Evolutionary conservation across 64 coral and sea anemone genomes (phyloP).

Genomic region (Montipora capricornis): DNA sequence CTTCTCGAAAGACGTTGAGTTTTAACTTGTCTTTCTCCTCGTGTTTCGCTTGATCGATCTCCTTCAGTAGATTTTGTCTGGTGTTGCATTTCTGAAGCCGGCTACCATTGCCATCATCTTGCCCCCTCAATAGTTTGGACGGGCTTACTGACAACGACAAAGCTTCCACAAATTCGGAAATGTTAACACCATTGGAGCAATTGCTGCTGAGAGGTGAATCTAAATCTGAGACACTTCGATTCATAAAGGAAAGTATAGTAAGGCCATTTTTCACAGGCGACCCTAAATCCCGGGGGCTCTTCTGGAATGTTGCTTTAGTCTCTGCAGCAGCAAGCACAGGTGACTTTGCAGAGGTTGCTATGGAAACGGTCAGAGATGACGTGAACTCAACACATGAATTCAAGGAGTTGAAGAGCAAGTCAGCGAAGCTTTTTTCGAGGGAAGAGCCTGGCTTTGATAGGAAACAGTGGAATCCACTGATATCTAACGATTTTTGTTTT

Average conservation of each 20-base stretch:
- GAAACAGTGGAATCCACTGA: neutral
- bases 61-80: conserved; percentile 23
- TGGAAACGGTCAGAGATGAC: conserved; percentile 65
- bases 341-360: conserved; percentile 48
- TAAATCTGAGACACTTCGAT: neutral
- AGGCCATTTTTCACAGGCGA: conserved; percentile 42
- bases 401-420: conserved; percentile 61
- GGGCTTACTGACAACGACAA: conserved; percentile 7
- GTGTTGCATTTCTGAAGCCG: neutral
- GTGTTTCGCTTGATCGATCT: neutral
- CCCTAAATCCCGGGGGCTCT: conserved; percentile 48
- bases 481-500: conserved; percentile 20
- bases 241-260: conserved; percentile 22
- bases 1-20: neutral
- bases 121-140: neutral
- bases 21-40: neutral
- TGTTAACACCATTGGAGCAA: neutral
- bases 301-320: conserved; percentile 45
- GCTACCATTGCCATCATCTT: neutral
- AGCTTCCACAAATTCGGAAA: conserved; percentile 41
- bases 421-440: conserved; percentile 61
- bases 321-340: conserved; percentile 8
- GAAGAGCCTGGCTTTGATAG: neutral
- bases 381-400: conserved; percentile 57
- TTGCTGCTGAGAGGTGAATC: neutral